Conservation (phyloP, 2,888 invertebrate genomes). For the Zootermopsis nevadensis region DNA sequence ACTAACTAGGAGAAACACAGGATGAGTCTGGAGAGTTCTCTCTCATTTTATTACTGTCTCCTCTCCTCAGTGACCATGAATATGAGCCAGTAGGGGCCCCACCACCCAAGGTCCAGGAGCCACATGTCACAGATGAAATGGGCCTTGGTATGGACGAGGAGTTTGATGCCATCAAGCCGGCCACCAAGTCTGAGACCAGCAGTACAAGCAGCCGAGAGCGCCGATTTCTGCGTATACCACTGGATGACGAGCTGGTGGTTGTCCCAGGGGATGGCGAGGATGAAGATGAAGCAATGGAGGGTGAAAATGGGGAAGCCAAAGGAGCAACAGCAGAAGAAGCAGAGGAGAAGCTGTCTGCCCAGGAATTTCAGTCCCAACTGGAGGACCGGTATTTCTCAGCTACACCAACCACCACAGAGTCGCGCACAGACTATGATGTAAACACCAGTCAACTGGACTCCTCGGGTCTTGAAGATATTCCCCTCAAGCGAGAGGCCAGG, state of each 20-base stretch:
- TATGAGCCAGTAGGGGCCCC: constrained; percentile 90
- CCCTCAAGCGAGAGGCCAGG: constrained; percentile 64
- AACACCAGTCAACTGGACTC: constrained; percentile 66
- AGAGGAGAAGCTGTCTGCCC: constrained; percentile 59
- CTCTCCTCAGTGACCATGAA: constrained; percentile 84
- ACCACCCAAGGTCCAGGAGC: constrained; percentile 58
- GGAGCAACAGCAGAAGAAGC: constrained; percentile 58
- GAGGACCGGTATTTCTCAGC: constrained; percentile 58
- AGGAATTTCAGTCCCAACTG: constrained; percentile 68
- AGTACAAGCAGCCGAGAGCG: constrained; percentile 53
- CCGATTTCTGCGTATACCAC: constrained; percentile 55
- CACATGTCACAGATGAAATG: constrained; percentile 28
- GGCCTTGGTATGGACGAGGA: constrained; percentile 57
- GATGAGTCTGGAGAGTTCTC: no score
- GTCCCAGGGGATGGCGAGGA: constrained; percentile 60
- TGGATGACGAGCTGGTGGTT: constrained; percentile 61
- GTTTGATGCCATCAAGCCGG: constrained; percentile 47
- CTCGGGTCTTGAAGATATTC: constrained; percentile 73
- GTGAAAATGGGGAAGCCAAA: constrained; percentile 59
- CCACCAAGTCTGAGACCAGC: constrained; percentile 46
- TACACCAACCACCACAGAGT: constrained; percentile 67
- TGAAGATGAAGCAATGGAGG: constrained; percentile 62
- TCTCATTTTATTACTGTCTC: constrained; percentile 58
- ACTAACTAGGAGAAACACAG: no score
- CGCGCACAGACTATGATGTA: constrained; percentile 73